A percentile compares a stretch with the other conserved stretches of the same genome.
Evolutionary conservation across 35 echinoderm and acorn worm species (phyloP).

Genomic region (Lytechinus variegatus): DNA sequence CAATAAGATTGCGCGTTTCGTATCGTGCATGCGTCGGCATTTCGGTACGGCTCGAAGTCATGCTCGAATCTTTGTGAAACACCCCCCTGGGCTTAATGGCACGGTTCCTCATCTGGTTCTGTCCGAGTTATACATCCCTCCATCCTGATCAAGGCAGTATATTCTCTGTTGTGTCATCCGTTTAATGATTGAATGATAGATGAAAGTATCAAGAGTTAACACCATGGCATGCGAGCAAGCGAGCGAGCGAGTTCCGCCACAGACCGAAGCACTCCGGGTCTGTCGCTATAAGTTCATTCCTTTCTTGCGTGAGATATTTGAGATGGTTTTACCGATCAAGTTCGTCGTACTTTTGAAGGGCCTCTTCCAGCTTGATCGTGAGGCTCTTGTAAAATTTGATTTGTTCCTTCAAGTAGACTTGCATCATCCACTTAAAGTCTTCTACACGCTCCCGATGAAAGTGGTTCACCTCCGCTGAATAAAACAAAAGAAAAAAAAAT

Average conservation of each 20-base stretch:
- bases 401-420: constrained; percentile 79
- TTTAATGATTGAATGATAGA: background rate
- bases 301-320: background rate
- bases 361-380: constrained; percentile 79
- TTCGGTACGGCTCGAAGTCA: too few species aligned
- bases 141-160: background rate
- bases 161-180: background rate
- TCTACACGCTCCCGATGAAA: constrained; percentile 87
- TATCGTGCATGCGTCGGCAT: too few species aligned
- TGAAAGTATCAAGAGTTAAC: background rate
- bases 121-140: background rate
- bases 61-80: too few species aligned
- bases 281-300: background rate
- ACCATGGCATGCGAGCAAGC: background rate
- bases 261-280: background rate
- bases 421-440: constrained; percentile 91
- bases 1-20: too few species aligned
- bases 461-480: constrained; percentile 88
- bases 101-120: too few species aligned
- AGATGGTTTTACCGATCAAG: constrained; percentile 55
- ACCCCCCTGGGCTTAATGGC: too few species aligned
- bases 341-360: constrained; percentile 74
- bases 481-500: too few species aligned
- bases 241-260: background rate
- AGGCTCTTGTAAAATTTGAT: constrained; percentile 95